A percentile compares a stretch with the other conserved stretches of the same genome.
phyloP scores from a whole-genome alignment of 2,888 invertebrate species.

The Tenodera sinensis region DNA sequence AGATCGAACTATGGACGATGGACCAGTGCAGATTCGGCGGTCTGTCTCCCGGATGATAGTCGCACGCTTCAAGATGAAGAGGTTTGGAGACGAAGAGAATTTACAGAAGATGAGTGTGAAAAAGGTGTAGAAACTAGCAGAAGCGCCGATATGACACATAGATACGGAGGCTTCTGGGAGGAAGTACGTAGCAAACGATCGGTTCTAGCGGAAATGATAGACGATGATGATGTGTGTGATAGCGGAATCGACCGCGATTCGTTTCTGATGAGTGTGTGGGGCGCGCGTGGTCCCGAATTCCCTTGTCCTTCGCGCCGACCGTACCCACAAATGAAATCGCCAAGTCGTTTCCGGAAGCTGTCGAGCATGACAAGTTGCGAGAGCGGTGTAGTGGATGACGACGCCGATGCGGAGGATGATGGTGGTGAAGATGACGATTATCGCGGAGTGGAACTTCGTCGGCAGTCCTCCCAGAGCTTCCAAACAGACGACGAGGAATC shows the following conservation, averaged over 20 bases:
- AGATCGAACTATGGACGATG: conserved; percentile 39
- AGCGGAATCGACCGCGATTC: not conserved
- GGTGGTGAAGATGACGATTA: not conserved
- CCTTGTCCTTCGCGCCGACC: not conserved
- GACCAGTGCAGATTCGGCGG: conserved; percentile 52
- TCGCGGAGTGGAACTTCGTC: conserved; percentile 17
- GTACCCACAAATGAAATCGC: not conserved
- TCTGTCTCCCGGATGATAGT: conserved; percentile 36
- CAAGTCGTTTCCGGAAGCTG: not conserved
- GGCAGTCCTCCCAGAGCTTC: conserved; percentile 29
- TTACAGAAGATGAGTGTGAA: not conserved
- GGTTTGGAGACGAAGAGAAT: not conserved
- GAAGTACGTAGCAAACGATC: not conserved
- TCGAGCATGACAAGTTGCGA: conserved; percentile 7
- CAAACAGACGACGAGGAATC: conserved; percentile 26
- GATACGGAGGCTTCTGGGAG: not conserved
- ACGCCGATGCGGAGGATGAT: not conserved
- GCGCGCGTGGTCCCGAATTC: not conserved
- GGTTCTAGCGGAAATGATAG: not conserved
- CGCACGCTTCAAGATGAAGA: not conserved
- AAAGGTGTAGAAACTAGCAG: not conserved
- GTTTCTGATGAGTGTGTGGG: not conserved
- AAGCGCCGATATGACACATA: not conserved
- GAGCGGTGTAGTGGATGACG: conserved; percentile 4
- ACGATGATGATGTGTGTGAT: not conserved